Percentiles rank a stretch among this genome's conserved stretches.
phyloP scores from a whole-genome alignment of 2,888 invertebrate species.

The Ophonus ardosiacus region DNA sequence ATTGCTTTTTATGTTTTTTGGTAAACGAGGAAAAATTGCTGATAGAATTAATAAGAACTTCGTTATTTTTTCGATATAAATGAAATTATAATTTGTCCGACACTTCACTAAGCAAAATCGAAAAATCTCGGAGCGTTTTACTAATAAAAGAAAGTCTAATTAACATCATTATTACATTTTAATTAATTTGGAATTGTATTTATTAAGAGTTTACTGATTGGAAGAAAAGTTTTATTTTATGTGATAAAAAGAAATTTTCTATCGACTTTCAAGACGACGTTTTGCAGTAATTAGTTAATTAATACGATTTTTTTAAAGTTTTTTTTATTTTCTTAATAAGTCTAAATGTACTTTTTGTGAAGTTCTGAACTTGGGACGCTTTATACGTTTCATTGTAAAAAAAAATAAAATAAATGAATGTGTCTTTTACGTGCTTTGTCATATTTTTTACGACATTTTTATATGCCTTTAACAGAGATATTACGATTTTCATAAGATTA shows the following conservation, averaged over 20 bases:
- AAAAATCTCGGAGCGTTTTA: neutral
- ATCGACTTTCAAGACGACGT: neutral
- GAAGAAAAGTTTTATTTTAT: constrained; percentile 25
- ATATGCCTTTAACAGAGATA: constrained; percentile 28
- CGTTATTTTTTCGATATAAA: neutral
- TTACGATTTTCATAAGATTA: constrained; percentile 36
- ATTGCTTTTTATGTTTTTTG: too few relatives aligned
- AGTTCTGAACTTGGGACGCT: neutral
- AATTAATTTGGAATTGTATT: constrained; percentile 43
- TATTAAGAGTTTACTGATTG: constrained; percentile 8
- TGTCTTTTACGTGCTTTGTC: neutral
- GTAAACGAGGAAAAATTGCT: too few relatives aligned
- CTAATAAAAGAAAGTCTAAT: constrained; percentile 15
- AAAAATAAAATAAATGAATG: constrained; percentile 20
- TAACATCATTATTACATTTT: constrained; percentile 27
- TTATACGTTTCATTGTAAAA: neutral
- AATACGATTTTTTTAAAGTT: neutral
- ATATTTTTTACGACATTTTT: constrained; percentile 11
- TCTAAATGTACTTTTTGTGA: neutral
- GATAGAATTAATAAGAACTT: neutral
- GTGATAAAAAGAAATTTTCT: neutral
- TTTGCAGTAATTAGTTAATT: constrained; percentile 23
- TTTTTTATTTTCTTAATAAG: neutral
- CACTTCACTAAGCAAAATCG: neutral
- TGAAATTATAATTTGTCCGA: constrained; percentile 1